These are phyloP conservation scores for Drosophila birchii DNA, from an alignment of 2,888 invertebrate genomes.

Conservation along the genomic window DNA sequence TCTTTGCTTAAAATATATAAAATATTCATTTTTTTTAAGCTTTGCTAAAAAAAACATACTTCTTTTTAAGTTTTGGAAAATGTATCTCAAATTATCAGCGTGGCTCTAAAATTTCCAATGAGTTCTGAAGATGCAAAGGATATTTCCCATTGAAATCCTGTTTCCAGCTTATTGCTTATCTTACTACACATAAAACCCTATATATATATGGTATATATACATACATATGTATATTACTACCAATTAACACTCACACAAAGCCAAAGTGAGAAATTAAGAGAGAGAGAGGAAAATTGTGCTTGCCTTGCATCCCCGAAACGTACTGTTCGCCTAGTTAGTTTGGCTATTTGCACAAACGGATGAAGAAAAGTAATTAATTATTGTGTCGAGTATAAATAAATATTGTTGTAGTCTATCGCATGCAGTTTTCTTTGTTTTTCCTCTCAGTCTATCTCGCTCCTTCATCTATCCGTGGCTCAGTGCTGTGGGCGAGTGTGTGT, in stretches of 20 bases:
- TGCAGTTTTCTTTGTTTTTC: slow-evolving; percentile 73
- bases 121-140: background rate
- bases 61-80: too few relatives aligned
- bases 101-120: too few relatives aligned
- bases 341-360: slow-evolving; percentile 48
- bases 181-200: background rate
- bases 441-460: slow-evolving; percentile 36
- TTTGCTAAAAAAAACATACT: too few relatives aligned
- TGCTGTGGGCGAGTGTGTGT: slow-evolving; percentile 18
- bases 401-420: slow-evolving; percentile 49
- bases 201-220: background rate
- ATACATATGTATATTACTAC: background rate
- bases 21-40: too few relatives aligned
- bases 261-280: background rate
- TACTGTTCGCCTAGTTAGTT: slow-evolving; percentile 41
- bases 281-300: slow-evolving; percentile 1
- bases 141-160: background rate
- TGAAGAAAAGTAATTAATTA: slow-evolving; percentile 67
- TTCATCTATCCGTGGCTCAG: slow-evolving; percentile 26
- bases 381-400: slow-evolving; percentile 56
- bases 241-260: slow-evolving; percentile 11
- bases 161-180: background rate
- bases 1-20: too few relatives aligned
- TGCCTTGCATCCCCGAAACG: slow-evolving; percentile 31
- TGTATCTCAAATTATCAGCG: too few relatives aligned